Evolutionary conservation across 1,140 invertebrate species (phyloP), one percentile per base, ranked within the genome.

Genomic region (Rhagoletis zephyria): DNA sequence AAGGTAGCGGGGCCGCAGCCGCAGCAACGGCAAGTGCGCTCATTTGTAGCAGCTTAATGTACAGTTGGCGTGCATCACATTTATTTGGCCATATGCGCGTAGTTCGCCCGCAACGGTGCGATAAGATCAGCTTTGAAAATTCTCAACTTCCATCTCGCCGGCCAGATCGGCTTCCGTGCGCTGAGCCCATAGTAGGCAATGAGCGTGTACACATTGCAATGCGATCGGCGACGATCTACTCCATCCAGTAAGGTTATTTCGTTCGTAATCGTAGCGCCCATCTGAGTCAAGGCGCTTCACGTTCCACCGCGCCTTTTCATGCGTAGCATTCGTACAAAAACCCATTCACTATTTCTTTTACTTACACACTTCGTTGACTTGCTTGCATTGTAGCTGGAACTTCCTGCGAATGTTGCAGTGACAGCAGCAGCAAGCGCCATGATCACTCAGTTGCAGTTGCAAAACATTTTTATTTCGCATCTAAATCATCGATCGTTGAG

Each of bases 141-240:
- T 81, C 74, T 81, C 74, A 81, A 81, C 74, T 81, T 56, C 74
- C 74, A 59, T 81, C 74, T 81, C 14, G 48, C 74, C 48, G 48
- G 51, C 74, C 51, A 81, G 51, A 81, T 81, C 74, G 48, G 74
- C 48, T 81, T 59, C 74, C 74, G 74, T 81, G 7, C 48, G 74
- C 9, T 2, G 40, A 14, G 6, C 56, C 74, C 74, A 56, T 81
- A 81, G 74, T 81, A 48, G 48, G 74, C 74, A 81, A 81, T 56
- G 48, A 81, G 74, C 74, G 74, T 81, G 48, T 81, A 81, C 74
- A 81, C 74, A 81, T 81, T 81, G 74, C 51, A 81, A 81, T 81
- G 74, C 74, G 48, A 70, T 45, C 67, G 9, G 10, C 67, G n/a
- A 51, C 51, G 16, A 56, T 56, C 51, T 56, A 1, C 7, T 16